Evolutionary conservation across 1,140 invertebrate species (phyloP).

Genomic region (Copidosoma floridanum): DNA sequence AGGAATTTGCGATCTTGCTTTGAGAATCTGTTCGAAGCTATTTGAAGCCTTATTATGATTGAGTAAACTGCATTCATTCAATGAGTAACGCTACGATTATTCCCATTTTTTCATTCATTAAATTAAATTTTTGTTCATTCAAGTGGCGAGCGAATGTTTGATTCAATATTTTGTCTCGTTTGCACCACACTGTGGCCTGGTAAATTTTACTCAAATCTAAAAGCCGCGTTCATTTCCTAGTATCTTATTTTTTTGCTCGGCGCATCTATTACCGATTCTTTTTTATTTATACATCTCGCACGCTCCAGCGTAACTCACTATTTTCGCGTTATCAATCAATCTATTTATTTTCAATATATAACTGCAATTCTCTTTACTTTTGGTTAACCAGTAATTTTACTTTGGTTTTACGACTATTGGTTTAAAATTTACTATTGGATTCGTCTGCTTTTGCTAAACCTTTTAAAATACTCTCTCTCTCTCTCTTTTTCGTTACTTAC

Average conservation of each 20-base stretch:
- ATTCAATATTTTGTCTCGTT: conserved; percentile 14
- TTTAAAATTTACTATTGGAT: not conserved
- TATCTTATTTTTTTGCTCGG: conserved; percentile 1
- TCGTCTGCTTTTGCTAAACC: too few species aligned
- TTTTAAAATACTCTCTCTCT: too few species aligned
- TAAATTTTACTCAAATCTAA: too few species aligned
- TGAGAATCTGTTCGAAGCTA: conserved; percentile 33
- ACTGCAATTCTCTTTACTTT: not conserved
- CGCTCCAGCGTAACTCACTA: not conserved
- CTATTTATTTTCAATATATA: not conserved
- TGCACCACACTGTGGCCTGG: conserved; percentile 13
- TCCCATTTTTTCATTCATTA: too few species aligned
- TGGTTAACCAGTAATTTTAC: not conserved
- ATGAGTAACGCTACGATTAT: conserved; percentile 33
- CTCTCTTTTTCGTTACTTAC: too few species aligned
- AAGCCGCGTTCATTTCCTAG: too few species aligned
- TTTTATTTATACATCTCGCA: not conserved
- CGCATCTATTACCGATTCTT: not conserved
- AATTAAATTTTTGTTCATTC: conserved; percentile 11
- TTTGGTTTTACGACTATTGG: not conserved
- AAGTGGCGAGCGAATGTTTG: conserved; percentile 23
- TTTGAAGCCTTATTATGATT: conserved; percentile 36
- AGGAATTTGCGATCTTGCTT: conserved; percentile 33
- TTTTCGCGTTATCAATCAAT: not conserved
- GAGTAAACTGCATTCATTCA: conserved; percentile 37